phyloP scores from a whole-genome alignment of 2,888 invertebrate genomes.

The Podotricha telesiphe region DNA sequence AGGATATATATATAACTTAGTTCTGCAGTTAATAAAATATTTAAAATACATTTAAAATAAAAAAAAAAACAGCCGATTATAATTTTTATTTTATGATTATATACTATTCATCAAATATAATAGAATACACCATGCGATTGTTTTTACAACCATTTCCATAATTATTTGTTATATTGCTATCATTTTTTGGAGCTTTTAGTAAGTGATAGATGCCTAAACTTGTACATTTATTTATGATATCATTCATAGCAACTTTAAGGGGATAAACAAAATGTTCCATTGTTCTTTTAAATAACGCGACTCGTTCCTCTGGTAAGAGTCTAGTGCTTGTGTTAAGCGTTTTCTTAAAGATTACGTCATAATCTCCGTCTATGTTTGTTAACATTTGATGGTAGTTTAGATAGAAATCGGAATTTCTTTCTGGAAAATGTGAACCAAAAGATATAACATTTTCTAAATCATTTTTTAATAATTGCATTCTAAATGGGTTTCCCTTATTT shows the following conservation, averaged over 20 bases:
- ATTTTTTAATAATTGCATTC: background rate
- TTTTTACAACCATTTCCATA: slow-evolving; percentile 49
- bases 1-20: no score
- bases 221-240: slow-evolving; percentile 62
- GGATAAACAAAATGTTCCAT: slow-evolving; percentile 70
- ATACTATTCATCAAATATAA: slow-evolving; percentile 62
- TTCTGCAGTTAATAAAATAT: no score
- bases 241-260: slow-evolving; percentile 60
- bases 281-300: slow-evolving; percentile 57
- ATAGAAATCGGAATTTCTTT: background rate
- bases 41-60: slow-evolving; percentile 12
- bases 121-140: slow-evolving; percentile 73
- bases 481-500: background rate
- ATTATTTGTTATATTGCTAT: slow-evolving; percentile 30
- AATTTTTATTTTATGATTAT: slow-evolving; percentile 34
- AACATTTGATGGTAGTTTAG: background rate
- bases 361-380: background rate
- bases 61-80: slow-evolving; percentile 20
- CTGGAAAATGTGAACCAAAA: background rate
- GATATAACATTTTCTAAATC: background rate
- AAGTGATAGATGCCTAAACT: slow-evolving; percentile 52
- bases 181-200: slow-evolving; percentile 30
- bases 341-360: slow-evolving; percentile 13
- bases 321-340: slow-evolving; percentile 40
- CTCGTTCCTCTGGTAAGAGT: slow-evolving; percentile 58